Conservation (phyloP, 2,888 invertebrate genomes). For the Drosophila flavopinicola region DNA sequence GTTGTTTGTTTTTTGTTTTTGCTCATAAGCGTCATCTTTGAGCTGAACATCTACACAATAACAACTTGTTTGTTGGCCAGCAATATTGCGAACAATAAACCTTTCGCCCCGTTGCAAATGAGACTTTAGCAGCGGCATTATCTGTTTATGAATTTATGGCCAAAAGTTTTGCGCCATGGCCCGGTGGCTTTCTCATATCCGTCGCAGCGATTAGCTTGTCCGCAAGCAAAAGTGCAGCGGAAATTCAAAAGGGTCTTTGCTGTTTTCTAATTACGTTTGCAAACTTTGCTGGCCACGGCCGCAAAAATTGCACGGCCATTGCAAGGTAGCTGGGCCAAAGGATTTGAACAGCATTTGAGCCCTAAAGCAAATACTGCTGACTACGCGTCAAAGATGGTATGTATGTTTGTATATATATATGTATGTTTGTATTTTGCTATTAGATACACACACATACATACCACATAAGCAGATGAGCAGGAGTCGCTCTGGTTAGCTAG, state of each 20-base stretch:
- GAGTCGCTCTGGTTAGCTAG: neutral
- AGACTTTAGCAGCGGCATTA: conserved; percentile 63
- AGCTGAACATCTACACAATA: conserved; percentile 29
- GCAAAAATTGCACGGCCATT: conserved; percentile 35
- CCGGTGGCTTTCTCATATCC: conserved; percentile 79
- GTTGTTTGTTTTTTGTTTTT: conserved; percentile 9
- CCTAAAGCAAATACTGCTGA: conserved; percentile 9
- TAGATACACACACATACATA: conserved; percentile 1
- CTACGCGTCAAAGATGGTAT: conserved; percentile 14
- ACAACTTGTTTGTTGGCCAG: conserved; percentile 46
- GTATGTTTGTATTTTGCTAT: too few species aligned
- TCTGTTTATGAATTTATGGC: conserved; percentile 69
- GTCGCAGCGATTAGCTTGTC: conserved; percentile 67
- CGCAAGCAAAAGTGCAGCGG: conserved; percentile 64
- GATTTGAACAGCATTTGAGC: conserved; percentile 35
- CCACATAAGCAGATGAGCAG: neutral
- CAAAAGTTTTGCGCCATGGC: conserved; percentile 50
- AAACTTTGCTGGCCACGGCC: conserved; percentile 50
- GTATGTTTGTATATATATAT: neutral
- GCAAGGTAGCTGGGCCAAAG: conserved; percentile 23
- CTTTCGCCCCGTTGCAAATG: conserved; percentile 52
- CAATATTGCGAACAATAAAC: conserved; percentile 50
- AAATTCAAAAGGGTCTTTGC: conserved; percentile 63
- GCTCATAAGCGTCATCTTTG: conserved; percentile 39
- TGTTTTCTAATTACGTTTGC: conserved; percentile 63